Evolutionary conservation across 1,140 invertebrate genomes (phyloP).

Genomic region (Heliconius hermathena): DNA sequence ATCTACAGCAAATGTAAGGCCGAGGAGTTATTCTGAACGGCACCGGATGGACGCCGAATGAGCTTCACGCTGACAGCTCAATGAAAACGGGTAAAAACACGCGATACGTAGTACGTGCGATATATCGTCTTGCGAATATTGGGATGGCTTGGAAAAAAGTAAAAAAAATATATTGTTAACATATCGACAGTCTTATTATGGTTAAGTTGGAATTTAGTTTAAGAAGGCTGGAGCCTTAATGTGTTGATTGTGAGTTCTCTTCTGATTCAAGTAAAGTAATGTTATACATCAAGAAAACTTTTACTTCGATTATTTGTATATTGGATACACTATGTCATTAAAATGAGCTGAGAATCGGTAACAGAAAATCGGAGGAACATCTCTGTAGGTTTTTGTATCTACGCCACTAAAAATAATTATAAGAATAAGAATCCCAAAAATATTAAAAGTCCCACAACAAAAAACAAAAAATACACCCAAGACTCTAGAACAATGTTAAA

Average conservation of each 20-base stretch:
- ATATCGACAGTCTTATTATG: background rate
- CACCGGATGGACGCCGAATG: slow-evolving; percentile 48
- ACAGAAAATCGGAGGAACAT: no score
- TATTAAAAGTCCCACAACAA: background rate
- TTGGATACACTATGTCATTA: no score
- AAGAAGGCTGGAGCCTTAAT: background rate
- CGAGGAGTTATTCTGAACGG: slow-evolving; percentile 35
- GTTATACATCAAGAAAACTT: no score
- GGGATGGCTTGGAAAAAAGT: background rate
- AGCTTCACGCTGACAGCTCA: slow-evolving; percentile 41
- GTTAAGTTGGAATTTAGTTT: background rate
- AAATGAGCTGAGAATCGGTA: no score
- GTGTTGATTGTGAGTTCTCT: background rate
- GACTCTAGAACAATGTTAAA: slow-evolving; percentile 42
- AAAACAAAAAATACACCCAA: background rate
- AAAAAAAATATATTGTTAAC: background rate
- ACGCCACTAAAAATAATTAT: no score
- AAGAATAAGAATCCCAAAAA: background rate
- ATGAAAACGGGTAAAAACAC: slow-evolving; percentile 40
- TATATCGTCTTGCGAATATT: slow-evolving; percentile 14
- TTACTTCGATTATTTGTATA: no score
- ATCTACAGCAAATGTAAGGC: slow-evolving; percentile 27
- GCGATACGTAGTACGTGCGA: slow-evolving; percentile 34
- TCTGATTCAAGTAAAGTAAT: background rate
- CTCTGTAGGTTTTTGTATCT: no score